These are phyloP conservation scores for Etheostoma nigrum DNA, from an alignment of 2,797 vertebrate genomes.

Conservation along the genomic window DNA sequence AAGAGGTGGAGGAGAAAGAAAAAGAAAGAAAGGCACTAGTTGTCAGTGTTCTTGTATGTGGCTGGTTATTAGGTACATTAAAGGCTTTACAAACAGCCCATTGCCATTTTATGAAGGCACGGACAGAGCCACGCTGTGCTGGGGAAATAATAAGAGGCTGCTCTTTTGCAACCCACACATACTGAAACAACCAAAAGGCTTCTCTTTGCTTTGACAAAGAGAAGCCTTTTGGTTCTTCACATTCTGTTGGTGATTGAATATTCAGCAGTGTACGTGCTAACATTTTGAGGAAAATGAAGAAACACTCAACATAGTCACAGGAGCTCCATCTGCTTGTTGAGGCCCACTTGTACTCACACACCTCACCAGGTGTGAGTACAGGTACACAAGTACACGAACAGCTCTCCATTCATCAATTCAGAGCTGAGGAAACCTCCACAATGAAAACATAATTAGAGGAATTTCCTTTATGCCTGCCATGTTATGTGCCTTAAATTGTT, in stretches of 20 bases:
- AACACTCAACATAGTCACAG: conserved; percentile 60
- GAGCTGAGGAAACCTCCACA: conserved; percentile 33
- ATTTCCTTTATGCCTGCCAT: conserved; percentile 24
- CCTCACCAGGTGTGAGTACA: conserved; percentile 47
- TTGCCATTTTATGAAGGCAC: conserved; percentile 59
- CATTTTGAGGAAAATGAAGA: conserved; percentile 52
- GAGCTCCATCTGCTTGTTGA: conserved; percentile 57
- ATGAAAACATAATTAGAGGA: conserved; percentile 11
- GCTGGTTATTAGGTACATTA: conserved; percentile 57
- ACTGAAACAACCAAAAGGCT: conserved; percentile 70
- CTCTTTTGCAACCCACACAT: conserved; percentile 74
- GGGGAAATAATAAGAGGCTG: conserved; percentile 64
- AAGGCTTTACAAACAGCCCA: conserved; percentile 64
- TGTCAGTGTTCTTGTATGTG: conserved; percentile 42
- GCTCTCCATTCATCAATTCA: conserved; percentile 35
- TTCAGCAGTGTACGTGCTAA: conserved; percentile 25
- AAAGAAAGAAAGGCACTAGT: conserved; percentile 41
- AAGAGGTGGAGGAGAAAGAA: conserved; percentile 37
- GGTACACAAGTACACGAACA: conserved; percentile 31
- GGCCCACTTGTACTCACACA: conserved; percentile 52
- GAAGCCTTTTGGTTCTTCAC: conserved; percentile 17
- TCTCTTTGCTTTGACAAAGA: conserved; percentile 58
- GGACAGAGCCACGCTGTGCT: conserved; percentile 57
- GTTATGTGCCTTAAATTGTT: conserved; percentile 23
- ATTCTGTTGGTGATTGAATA: conserved; percentile 43